These are phyloP conservation scores for Pseudolycoriella hygida DNA, from an alignment of 2,888 invertebrate genomes.

Conservation along the genomic window DNA sequence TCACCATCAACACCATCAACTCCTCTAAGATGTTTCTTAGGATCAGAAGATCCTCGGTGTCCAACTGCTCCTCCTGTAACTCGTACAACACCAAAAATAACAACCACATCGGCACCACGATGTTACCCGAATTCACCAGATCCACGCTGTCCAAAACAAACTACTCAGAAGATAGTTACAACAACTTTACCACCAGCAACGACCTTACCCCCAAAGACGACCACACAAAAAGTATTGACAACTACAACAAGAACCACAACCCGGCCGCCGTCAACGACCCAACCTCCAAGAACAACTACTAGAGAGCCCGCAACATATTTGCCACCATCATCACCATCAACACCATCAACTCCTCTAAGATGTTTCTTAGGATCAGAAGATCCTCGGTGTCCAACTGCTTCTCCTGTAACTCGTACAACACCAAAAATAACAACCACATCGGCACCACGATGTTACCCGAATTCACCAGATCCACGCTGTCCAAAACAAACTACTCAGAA, in stretches of 20 bases:
- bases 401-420: conserved; percentile 7
- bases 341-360: conserved; percentile 6
- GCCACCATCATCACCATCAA: conserved; percentile 10
- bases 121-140: conserved; percentile 21
- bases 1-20: neutral
- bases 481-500: conserved; percentile 14
- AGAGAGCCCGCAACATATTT: conserved; percentile 9
- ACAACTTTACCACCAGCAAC: too few relatives aligned
- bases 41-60: too few relatives aligned
- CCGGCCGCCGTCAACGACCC: too few relatives aligned
- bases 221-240: too few relatives aligned
- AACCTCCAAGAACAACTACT: conserved; percentile 8
- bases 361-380: too few relatives aligned
- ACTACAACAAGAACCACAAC: too few relatives aligned
- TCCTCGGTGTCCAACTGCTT: too few relatives aligned
- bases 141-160: conserved; percentile 21
- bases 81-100: conserved; percentile 7
- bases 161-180: conserved; percentile 7
- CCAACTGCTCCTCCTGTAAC: conserved; percentile 11
- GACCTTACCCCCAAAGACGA: too few relatives aligned
- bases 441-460: conserved; percentile 18
- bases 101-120: conserved; percentile 14
- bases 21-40: conserved; percentile 9
- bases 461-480: conserved; percentile 24
- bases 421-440: conserved; percentile 9